These are phyloP conservation scores for Panagrolaimus sp. DNA, from an alignment of 1,140 invertebrate genomes.

Conservation along the genomic window DNA sequence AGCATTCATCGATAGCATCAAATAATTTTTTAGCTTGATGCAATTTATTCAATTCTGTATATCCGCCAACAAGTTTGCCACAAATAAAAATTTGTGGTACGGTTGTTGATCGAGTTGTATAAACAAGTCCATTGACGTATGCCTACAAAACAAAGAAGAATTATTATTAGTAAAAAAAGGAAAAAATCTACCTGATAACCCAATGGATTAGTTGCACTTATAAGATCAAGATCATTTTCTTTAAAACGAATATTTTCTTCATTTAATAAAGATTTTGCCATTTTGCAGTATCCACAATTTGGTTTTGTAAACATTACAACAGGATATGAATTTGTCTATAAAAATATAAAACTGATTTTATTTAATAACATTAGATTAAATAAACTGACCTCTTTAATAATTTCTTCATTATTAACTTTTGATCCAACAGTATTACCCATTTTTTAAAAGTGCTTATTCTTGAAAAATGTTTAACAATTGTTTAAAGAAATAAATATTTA, in stretches of 20 bases:
- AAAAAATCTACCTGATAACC: conserved; percentile 31
- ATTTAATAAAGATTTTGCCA: conserved; percentile 38
- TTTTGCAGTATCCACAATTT: conserved; percentile 45
- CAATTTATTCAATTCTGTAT: conserved; percentile 42
- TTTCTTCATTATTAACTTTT: conserved; percentile 2
- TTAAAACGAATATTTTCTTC: conserved; percentile 37
- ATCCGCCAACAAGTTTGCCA: conserved; percentile 44
- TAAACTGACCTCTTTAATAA: background rate
- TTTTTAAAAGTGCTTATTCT: background rate
- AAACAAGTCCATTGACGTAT: conserved; percentile 40
- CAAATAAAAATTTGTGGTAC: conserved; percentile 52
- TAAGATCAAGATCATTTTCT: conserved; percentile 40
- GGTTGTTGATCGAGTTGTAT: conserved; percentile 32
- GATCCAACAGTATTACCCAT: conserved; percentile 15
- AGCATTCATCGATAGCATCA: conserved; percentile 29
- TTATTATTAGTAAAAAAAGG: conserved; percentile 11
- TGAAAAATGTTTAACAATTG: too few relatives aligned
- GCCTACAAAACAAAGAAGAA: conserved; percentile 25
- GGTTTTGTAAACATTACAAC: conserved; percentile 45
- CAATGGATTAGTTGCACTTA: conserved; percentile 23
- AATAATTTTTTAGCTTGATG: conserved; percentile 31
- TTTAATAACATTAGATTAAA: conserved; percentile 58
- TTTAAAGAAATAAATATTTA: too few relatives aligned
- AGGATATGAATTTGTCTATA: conserved; percentile 37
- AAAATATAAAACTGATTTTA: conserved; percentile 60